Base-by-base conservation (phyloP, 1,140 invertebrate species). In the Eupeodes corollae region DNA sequence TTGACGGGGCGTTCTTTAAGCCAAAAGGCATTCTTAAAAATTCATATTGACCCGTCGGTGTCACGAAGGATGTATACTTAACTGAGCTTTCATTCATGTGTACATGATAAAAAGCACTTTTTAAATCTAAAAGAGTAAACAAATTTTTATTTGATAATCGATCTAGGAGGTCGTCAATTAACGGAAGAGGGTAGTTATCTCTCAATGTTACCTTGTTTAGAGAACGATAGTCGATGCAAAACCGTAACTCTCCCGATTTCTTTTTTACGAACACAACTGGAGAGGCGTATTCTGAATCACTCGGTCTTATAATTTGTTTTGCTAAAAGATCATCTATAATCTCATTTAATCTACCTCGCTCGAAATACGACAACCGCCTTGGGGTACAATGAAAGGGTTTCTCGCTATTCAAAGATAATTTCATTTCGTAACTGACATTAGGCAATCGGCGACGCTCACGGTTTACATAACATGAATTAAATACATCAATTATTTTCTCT, bases 181-280 rank as follows among this genome's bases (percentile, higher is more conserved):
- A n/a, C n/a, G n/a, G n/a, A n/a, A n/a, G n/a, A n/a, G n/a, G 61
- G 51, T 56, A 68, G 42, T 52, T 51, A 48, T 58, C 50, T 21
- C 53, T 57, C 3, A 48, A 16, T 2, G 52, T 55, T 5, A 50
- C 32, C 39, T 49, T 51, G 48, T 61, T 63, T 13, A 62, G 42
- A 6, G 19, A n/a, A 9, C 57, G 33, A 47, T 51, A 60, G 38
- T 63, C 61, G 8, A 61, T 44, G 35, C 56, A 59, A 33, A 59
- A 32, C 12, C 57, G 21, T 5, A 51, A 15, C 11, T 56, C 51
- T 15, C 53, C 56, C 19, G 53, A 53, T 42, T 59, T 60, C 21
- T 62, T 57, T 38, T 46, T 55, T 0, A 58, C 61, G 39, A 61
- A 42, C 8, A 59, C 52, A 6, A 61, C 55, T n/a, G 59, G 56